Evolutionary conservation across 37 sponge, comb jelly and placozoan species (phyloP), one percentile per base, ranked within the genome.

Genomic region (Amphimedon queenslandica): DNA sequence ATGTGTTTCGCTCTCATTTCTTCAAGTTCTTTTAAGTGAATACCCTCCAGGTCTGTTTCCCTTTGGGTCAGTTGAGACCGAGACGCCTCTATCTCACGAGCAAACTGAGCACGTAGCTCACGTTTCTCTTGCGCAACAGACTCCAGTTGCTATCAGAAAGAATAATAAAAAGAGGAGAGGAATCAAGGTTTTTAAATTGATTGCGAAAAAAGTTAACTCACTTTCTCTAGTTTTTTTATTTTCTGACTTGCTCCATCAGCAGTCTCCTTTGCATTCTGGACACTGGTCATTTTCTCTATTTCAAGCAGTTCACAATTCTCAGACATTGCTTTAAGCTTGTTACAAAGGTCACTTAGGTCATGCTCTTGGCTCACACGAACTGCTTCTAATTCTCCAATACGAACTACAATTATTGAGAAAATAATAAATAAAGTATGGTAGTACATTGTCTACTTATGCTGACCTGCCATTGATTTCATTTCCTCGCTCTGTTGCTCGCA

Each of bases 21-120:
- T 33, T 84, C 67, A 64, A 90, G 63, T 13, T 35, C 56, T 55
- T 51, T 67, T 21, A 73, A 16, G 65, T 84, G 82, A n/a, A 84
- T 55, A 10, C 27, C 25, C 16, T 20, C 65, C 38, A 91, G 63
- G 40, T 77, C 66, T 33, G 72, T 60, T 68, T 91, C 92, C 71
- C 66, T 77, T 35, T 69, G 39, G 1, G 76, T 61, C 34, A 79
- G 55, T 61, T 80, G 88, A 30, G 80, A 63, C 28, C 86, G 88
- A 18, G 88, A 88, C 37, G 84, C 87, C 66, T 91, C 92, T 23
- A 91, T 87, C 66, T 91, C 92, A 16, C 70, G 71, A 2, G 88
- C 88, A 76, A 69, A 91, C 75, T 91, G 92, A 29, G 82, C 57
- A 53, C 63, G 72, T 10, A 86, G 75, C 51, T 86, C 75, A 32